Conservation (phyloP, 1,140 invertebrate genomes). For the Bradysia coprophila region DNA sequence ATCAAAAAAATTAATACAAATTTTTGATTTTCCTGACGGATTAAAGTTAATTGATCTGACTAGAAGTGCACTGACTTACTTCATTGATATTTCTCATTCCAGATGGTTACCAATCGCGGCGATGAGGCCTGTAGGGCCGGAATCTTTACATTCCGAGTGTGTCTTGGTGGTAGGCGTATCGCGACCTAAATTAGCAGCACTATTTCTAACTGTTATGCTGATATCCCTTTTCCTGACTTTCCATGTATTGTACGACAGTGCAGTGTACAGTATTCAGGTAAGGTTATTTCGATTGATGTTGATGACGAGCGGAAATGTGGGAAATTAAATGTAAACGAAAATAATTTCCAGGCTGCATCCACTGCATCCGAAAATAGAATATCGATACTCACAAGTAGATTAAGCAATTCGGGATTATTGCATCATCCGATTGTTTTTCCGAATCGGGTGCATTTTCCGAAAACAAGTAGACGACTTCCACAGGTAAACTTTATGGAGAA, state of each 20-base stretch:
- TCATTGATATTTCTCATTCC: conserved; percentile 10
- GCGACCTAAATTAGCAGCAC: conserved; percentile 57
- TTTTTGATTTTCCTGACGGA: no score
- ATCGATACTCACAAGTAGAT: conserved; percentile 5
- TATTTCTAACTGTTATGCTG: conserved; percentile 53
- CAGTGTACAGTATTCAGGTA: conserved; percentile 58
- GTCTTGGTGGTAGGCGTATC: conserved; percentile 59
- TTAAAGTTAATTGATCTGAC: no score
- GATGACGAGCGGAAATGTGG: no score
- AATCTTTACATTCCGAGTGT: conserved; percentile 47
- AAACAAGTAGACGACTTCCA: conserved; percentile 31
- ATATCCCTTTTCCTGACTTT: conserved; percentile 62
- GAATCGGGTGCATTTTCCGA: conserved; percentile 27
- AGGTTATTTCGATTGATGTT: no score
- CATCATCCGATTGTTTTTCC: conserved; percentile 25
- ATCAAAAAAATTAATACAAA: no score
- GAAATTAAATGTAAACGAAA: no score
- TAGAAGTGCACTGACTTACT: no score
- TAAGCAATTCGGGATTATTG: conserved; percentile 12
- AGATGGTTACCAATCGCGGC: conserved; percentile 61
- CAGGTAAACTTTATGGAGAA: conserved; percentile 27
- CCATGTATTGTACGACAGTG: conserved; percentile 63
- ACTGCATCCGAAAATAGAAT: conserved; percentile 18
- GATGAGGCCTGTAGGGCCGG: conserved; percentile 55
- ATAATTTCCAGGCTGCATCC: conserved; percentile 10